Evolutionary conservation across 2,888 invertebrate species (phyloP).

Genomic region (Machimus rusticus): DNA sequence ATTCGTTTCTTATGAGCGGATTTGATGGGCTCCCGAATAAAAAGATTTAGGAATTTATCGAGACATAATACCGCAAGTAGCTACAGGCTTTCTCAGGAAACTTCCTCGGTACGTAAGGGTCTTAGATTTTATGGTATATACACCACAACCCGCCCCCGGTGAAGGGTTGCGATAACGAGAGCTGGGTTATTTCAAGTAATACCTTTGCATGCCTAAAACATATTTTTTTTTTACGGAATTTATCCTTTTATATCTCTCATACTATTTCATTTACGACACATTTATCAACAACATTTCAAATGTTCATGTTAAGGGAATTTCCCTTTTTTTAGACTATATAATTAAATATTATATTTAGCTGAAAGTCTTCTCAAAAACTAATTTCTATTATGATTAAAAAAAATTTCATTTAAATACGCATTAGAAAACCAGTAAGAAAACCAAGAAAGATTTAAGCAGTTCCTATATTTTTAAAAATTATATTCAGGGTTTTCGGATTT

Average conservation of each 20-base stretch:
- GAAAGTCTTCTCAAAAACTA: too few species aligned
- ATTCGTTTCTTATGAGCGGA: not conserved
- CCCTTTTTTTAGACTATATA: too few species aligned
- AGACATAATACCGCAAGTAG: not conserved
- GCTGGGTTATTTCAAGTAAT: not conserved
- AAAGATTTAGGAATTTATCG: constrained; percentile 8
- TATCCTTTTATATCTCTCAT: not conserved
- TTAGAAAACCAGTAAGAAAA: too few species aligned
- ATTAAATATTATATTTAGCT: too few species aligned
- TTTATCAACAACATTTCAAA: not conserved
- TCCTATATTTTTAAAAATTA: too few species aligned
- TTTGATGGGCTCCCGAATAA: not conserved
- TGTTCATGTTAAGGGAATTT: too few species aligned
- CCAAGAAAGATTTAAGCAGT: too few species aligned
- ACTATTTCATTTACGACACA: not conserved
- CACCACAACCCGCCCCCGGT: not conserved
- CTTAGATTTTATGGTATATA: not conserved
- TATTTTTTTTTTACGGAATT: not conserved
- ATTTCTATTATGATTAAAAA: too few species aligned
- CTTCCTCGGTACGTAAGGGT: not conserved
- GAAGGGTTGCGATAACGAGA: not conserved
- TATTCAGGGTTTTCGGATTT: too few species aligned
- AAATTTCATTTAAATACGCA: too few species aligned
- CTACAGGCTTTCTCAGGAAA: not conserved
- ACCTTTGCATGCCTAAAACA: not conserved